A percentile compares a stretch with the other conserved stretches of the same genome.
These are phyloP conservation scores for Anagyrus pseudococci DNA, from an alignment of 2,888 invertebrate genomes.

Conservation along the genomic window DNA sequence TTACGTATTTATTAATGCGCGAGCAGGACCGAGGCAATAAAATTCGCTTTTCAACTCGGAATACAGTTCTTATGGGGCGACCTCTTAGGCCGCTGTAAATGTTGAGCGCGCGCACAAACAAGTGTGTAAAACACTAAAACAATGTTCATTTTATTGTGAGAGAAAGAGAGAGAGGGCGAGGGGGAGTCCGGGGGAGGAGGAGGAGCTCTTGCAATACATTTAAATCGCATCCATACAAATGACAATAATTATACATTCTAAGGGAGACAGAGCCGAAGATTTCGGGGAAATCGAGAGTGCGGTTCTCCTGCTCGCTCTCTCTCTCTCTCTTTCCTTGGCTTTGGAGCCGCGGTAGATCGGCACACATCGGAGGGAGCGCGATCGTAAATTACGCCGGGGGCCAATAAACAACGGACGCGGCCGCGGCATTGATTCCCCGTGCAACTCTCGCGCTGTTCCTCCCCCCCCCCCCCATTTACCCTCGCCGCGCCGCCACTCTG, in stretches of 20 bases:
- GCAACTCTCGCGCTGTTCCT: not conserved
- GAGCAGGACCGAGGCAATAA: no score
- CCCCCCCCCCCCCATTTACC: not conserved
- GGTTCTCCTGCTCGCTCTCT: not conserved
- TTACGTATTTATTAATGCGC: no score
- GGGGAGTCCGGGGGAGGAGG: no score
- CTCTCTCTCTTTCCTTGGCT: not conserved
- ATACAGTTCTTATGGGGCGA: no score
- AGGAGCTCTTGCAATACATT: no score
- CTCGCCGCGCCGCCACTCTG: no score
- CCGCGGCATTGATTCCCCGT: not conserved
- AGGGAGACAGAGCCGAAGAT: not conserved
- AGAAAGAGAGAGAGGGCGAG: not conserved
- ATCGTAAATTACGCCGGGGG: not conserved
- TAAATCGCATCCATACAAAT: not conserved
- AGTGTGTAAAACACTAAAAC: no score
- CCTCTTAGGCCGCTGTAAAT: no score
- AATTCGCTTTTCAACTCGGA: no score
- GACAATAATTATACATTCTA: not conserved
- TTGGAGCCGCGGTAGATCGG: not conserved
- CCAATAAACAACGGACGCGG: not conserved
- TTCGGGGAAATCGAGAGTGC: not conserved
- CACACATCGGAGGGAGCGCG: not conserved
- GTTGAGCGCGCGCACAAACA: no score
- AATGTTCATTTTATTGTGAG: no score